phyloP scores from a whole-genome alignment of 2,113 vertebrate species.

The Bucco capensis region DNA sequence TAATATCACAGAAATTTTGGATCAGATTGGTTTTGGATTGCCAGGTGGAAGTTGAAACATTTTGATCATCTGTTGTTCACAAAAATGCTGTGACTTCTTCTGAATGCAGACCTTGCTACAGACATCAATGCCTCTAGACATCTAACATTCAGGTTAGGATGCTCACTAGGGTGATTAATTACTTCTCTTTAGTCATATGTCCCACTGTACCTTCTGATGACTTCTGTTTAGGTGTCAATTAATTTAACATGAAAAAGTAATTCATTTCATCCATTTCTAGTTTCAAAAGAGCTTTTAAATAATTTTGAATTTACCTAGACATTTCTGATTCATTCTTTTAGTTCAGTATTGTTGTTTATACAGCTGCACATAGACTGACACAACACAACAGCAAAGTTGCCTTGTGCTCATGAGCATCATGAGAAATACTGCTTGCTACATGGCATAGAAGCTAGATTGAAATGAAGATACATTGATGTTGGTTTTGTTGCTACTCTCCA shows the following conservation, averaged over 20 bases:
- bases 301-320: not conserved
- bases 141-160: too few relatives aligned
- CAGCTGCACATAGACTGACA: not conserved
- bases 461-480: not conserved
- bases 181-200: not conserved
- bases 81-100: not conserved
- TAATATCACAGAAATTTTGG: constrained; percentile 43
- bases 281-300: not conserved
- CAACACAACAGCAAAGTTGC: not conserved
- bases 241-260: not conserved
- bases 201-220: not conserved
- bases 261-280: not conserved
- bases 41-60: constrained; percentile 46
- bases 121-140: not conserved
- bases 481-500: not conserved
- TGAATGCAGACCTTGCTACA: not conserved
- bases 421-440: not conserved
- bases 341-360: not conserved
- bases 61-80: constrained; percentile 38
- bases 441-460: not conserved
- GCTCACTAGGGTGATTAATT: not conserved
- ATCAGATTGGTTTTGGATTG: constrained; percentile 5
- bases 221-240: not conserved
- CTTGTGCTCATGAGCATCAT: not conserved
- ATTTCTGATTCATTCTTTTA: not conserved